Percentiles rank a stretch among this genome's conserved stretches.
Conservation (phyloP, 2,888 invertebrate species). For the Drosophila multiciliata region DNA sequence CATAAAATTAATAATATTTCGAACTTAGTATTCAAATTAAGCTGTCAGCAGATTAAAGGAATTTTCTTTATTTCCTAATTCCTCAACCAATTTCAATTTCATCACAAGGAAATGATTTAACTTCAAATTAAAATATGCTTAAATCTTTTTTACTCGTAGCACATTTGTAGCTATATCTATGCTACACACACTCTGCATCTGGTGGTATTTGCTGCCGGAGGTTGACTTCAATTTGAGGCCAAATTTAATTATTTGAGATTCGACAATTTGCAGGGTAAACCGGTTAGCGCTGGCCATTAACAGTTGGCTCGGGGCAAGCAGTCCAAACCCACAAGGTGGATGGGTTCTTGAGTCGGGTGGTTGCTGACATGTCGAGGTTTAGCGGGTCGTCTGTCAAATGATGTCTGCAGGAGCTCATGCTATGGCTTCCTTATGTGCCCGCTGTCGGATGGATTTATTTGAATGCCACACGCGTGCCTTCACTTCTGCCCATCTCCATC, state of each 20-base stretch:
- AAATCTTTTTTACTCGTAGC: background rate
- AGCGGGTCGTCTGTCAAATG: slow-evolving; percentile 14
- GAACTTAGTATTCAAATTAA: background rate
- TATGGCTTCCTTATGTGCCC: slow-evolving; percentile 3
- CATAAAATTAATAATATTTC: background rate
- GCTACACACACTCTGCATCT: slow-evolving; percentile 7
- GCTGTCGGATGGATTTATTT: slow-evolving; percentile 13
- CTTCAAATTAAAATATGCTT: background rate
- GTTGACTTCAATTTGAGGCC: slow-evolving; percentile 6
- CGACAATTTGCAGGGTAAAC: slow-evolving; percentile 34
- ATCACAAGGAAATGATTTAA: background rate
- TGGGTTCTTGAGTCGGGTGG: background rate
- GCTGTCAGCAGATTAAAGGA: background rate
- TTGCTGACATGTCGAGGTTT: background rate
- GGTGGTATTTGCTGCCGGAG: background rate
- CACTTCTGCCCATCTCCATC: background rate
- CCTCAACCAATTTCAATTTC: background rate
- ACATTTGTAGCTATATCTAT: background rate
- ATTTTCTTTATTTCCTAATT: background rate
- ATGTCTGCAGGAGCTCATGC: slow-evolving; percentile 24
- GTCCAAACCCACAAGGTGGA: background rate
- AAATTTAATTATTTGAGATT: slow-evolving; percentile 46
- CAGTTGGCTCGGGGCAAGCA: slow-evolving; percentile 15
- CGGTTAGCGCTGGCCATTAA: slow-evolving; percentile 40
- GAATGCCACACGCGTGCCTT: slow-evolving; percentile 13